Evolutionary conservation across 2,888 invertebrate genomes (phyloP).

Genomic region (Callimorpha dominula): DNA sequence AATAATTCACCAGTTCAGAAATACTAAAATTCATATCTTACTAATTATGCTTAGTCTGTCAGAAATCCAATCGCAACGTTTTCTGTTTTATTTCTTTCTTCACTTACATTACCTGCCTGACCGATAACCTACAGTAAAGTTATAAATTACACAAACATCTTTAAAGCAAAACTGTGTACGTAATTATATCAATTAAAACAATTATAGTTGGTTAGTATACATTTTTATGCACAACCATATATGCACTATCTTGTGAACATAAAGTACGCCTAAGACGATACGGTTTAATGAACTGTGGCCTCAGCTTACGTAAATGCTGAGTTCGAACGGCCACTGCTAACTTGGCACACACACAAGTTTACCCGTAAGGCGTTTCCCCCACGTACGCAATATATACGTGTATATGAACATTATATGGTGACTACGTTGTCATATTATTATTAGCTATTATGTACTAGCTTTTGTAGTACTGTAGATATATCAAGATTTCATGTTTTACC

Average conservation of each 20-base stretch:
- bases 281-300: constrained; percentile 48
- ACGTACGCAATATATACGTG: constrained; percentile 8
- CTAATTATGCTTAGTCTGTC: too few relatives aligned
- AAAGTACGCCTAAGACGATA: constrained; percentile 37
- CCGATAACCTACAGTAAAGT: background rate
- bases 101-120: too few relatives aligned
- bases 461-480: too few relatives aligned
- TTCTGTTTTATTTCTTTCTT: background rate
- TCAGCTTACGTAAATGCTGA: constrained; percentile 39
- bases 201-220: background rate
- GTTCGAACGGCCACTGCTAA: constrained; percentile 38
- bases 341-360: constrained; percentile 35
- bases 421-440: background rate
- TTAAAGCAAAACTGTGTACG: background rate
- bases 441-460: background rate
- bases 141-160: background rate
- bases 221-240: background rate
- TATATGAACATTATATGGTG: background rate
- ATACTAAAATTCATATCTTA: too few relatives aligned
- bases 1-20: too few relatives aligned
- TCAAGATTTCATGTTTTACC: too few relatives aligned
- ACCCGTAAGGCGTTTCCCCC: constrained; percentile 29
- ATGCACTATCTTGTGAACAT: constrained; percentile 12
- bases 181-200: background rate
- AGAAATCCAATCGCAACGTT: background rate